Percentiles rank a stretch among this genome's conserved stretches.
phyloP scores from a whole-genome alignment of 2,888 invertebrate genomes.

The Ectemnius cavifrons region DNA sequence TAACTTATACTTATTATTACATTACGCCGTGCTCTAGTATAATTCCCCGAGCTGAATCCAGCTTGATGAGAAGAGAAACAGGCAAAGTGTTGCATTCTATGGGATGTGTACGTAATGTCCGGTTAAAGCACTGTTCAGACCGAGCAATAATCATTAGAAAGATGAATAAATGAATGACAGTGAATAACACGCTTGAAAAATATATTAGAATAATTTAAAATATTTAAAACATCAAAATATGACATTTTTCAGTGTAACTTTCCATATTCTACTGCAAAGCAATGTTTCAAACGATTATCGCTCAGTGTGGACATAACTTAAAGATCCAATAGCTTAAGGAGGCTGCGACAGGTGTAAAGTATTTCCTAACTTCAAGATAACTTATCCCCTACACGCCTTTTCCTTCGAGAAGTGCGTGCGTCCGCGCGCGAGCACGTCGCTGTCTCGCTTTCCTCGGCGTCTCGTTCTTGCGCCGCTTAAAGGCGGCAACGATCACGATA shows the following conservation, averaged over 20 bases:
- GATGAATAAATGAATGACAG: too few relatives aligned
- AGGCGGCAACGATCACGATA: conserved; percentile 55
- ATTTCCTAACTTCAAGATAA: background rate
- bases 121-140: conserved; percentile 7
- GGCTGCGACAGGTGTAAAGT: background rate
- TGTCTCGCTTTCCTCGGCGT: conserved; percentile 15
- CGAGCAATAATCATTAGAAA: too few relatives aligned
- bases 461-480: conserved; percentile 47
- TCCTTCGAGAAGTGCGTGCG: background rate
- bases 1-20: conserved; percentile 75
- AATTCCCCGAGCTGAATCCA: conserved; percentile 46
- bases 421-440: background rate
- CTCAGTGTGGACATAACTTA: too few relatives aligned
- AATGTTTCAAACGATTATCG: too few relatives aligned
- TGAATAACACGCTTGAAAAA: too few relatives aligned
- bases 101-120: conserved; percentile 33
- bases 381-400: conserved; percentile 7
- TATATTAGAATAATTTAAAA: too few relatives aligned
- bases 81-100: conserved; percentile 9
- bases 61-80: conserved; percentile 38
- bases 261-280: too few relatives aligned
- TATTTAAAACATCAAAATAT: too few relatives aligned
- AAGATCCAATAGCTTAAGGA: too few relatives aligned
- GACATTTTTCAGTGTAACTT: too few relatives aligned
- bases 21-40: conserved; percentile 66